Evolutionary conservation across 30 jellyfish, hydroid and myxozoan genomes (phyloP).

Genomic region (Cassiopea andromeda): DNA sequence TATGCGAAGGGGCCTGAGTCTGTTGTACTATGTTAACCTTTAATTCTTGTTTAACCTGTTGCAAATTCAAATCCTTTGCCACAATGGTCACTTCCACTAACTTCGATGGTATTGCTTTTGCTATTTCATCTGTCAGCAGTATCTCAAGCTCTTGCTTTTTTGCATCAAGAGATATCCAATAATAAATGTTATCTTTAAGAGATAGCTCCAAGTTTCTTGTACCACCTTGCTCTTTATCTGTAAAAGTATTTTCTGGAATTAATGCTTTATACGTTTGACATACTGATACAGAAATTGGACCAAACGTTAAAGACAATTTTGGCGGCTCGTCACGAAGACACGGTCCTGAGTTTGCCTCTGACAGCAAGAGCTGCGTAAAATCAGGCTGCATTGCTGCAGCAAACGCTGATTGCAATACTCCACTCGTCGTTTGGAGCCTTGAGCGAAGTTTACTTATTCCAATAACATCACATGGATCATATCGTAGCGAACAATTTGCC

Average conservation of each 20-base stretch:
- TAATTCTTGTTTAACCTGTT: slow-evolving; percentile 44
- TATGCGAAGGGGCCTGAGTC: slow-evolving; percentile 25
- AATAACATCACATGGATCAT: slow-evolving; percentile 79
- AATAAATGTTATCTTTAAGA: not conserved
- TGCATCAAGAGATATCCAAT: slow-evolving; percentile 74
- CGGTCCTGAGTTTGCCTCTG: slow-evolving; percentile 74
- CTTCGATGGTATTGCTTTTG: slow-evolving; percentile 12
- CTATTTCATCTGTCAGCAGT: slow-evolving; percentile 57
- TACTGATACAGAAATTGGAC: slow-evolving; percentile 69
- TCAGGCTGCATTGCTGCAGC: slow-evolving; percentile 54
- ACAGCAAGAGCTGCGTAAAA: slow-evolving; percentile 48
- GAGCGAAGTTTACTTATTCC: slow-evolving; percentile 28
- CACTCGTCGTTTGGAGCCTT: slow-evolving; percentile 19
- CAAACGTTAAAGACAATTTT: slow-evolving; percentile 27
- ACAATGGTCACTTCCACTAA: slow-evolving; percentile 39
- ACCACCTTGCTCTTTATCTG: slow-evolving; percentile 84
- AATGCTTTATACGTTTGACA: slow-evolving; percentile 50
- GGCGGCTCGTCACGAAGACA: slow-evolving; percentile 83
- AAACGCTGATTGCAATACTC: slow-evolving; percentile 43
- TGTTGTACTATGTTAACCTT: slow-evolving; percentile 22
- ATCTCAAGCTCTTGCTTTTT: slow-evolving; percentile 55
- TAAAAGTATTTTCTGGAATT: slow-evolving; percentile 80
- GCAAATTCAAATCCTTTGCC: slow-evolving; percentile 72
- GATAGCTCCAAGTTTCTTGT: slow-evolving; percentile 70
- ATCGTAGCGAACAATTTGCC: slow-evolving; percentile 78